Conservation (phyloP, 2,888 invertebrate genomes). For the Eupithecia pulchellata region DNA sequence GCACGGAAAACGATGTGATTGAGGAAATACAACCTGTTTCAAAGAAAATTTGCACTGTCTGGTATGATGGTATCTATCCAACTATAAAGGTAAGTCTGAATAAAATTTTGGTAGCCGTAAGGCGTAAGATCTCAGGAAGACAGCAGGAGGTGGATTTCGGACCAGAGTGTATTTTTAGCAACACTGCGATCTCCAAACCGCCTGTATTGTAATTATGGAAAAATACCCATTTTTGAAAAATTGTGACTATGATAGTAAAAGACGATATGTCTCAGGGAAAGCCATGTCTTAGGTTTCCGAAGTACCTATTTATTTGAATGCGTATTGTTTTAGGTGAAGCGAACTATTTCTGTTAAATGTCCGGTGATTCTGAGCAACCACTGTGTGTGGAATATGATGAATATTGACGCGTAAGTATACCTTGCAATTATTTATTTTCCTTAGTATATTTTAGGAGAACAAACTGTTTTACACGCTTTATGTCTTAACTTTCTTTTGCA, state of each 20-base stretch:
- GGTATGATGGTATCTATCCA: constrained; percentile 81
- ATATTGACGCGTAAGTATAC: constrained; percentile 74
- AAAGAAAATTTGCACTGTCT: constrained; percentile 71
- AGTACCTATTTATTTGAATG: neutral
- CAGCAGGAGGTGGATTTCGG: too few species aligned
- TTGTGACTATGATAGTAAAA: too few species aligned
- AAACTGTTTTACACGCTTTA: too few species aligned
- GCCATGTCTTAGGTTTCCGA: neutral
- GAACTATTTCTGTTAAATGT: constrained; percentile 73
- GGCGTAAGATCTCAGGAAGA: too few species aligned
- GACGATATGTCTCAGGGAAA: constrained; percentile 1
- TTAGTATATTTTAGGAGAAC: too few species aligned
- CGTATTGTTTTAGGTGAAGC: constrained; percentile 70
- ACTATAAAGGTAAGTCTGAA: constrained; percentile 65
- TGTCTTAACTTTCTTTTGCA: too few species aligned
- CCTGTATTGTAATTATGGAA: too few species aligned
- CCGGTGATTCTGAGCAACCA: constrained; percentile 78
- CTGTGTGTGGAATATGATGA: constrained; percentile 78
- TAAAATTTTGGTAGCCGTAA: neutral
- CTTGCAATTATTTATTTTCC: neutral
- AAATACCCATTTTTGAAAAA: too few species aligned
- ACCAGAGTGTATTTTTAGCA: too few species aligned
- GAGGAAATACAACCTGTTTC: constrained; percentile 71
- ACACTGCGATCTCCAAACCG: too few species aligned
- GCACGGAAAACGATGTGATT: constrained; percentile 70